These are phyloP conservation scores for Chloropsis cyanopogon DNA, from an alignment of 2,113 vertebrate genomes.

Conservation along the genomic window DNA sequence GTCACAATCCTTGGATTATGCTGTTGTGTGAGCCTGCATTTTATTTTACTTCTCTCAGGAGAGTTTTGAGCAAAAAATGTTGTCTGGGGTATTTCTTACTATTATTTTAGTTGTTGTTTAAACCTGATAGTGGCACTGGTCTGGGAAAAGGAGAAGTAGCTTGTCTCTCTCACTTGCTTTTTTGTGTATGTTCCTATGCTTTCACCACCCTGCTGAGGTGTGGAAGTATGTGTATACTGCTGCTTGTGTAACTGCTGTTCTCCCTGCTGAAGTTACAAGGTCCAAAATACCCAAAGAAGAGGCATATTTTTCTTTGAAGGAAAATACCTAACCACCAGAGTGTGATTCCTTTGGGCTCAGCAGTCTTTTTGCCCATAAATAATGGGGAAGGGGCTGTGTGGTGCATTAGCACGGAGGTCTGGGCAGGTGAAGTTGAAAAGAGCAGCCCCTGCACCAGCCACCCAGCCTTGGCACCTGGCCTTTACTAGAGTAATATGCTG, in stretches of 20 bases:
- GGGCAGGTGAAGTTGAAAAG: neutral
- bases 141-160: neutral
- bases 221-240: neutral
- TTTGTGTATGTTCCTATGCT: neutral
- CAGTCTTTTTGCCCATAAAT: neutral
- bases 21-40: neutral
- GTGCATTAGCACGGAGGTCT: neutral
- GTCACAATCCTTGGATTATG: neutral
- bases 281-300: neutral
- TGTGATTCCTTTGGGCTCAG: neutral
- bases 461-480: neutral
- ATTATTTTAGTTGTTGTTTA: neutral
- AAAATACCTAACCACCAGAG: neutral
- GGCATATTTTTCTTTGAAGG: neutral
- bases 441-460: neutral
- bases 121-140: neutral
- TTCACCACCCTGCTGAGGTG: neutral
- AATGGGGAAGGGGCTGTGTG: neutral
- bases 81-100: neutral
- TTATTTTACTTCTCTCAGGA: neutral
- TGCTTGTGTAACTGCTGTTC: neutral
- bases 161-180: neutral
- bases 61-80: neutral
- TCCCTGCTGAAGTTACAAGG: neutral
- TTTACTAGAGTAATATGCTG: neutral